phyloP scores from a whole-genome alignment of 2,888 invertebrate species.

The Tridacna crocea region DNA sequence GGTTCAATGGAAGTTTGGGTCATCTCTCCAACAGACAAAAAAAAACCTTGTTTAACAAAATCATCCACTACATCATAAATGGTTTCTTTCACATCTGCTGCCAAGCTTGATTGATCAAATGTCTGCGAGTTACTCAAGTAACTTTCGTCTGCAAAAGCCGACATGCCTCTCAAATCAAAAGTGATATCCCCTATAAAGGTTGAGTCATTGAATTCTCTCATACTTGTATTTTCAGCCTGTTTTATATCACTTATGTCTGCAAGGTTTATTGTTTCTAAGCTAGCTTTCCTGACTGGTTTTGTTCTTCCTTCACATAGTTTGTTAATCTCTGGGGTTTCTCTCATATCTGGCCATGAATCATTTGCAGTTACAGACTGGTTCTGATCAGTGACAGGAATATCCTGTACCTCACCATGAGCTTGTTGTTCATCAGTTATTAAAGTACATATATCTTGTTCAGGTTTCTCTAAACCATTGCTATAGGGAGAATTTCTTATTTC shows the following conservation, averaged over 20 bases:
- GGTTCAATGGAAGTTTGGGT: too few species aligned
- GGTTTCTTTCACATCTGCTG: not conserved
- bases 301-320: not conserved
- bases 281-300: not conserved
- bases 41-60: not conserved
- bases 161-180: conserved; percentile 12
- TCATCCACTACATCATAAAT: conserved; percentile 2
- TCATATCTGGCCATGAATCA: not conserved
- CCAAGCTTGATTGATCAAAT: not conserved
- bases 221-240: conserved; percentile 5
- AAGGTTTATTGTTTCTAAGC: conserved; percentile 11
- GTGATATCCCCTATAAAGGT: conserved; percentile 18
- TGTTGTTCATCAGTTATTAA: not conserved
- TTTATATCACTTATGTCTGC: conserved; percentile 27
- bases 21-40: too few species aligned
- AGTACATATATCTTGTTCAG: not conserved
- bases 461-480: too few species aligned
- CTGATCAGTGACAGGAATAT: not conserved
- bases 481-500: not conserved
- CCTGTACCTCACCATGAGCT: not conserved
- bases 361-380: not conserved
- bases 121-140: not conserved
- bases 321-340: not conserved
- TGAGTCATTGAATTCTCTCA: conserved; percentile 12
- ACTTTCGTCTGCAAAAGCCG: not conserved